phyloP scores from a whole-genome alignment of 2,113 vertebrate species.

The Pica pica region DNA sequence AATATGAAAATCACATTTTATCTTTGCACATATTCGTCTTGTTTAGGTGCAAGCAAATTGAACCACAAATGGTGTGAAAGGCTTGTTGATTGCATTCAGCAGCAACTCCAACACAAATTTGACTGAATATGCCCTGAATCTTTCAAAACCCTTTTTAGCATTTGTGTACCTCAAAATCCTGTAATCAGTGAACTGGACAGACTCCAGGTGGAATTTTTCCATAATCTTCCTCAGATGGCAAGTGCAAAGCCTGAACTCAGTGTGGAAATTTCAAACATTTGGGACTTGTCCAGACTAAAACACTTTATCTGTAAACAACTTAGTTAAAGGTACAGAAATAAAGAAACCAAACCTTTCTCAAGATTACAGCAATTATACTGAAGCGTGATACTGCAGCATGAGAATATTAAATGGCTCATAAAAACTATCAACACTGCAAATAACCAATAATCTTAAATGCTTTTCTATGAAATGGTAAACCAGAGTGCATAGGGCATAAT shows the following conservation, averaged over 20 bases:
- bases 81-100: neutral
- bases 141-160: neutral
- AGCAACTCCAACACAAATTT: neutral
- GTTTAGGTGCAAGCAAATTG: neutral
- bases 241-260: neutral
- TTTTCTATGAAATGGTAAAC: neutral
- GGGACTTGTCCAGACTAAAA: neutral
- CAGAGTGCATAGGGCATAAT: accelerated
- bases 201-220: neutral
- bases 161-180: neutral
- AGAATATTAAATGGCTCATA: neutral
- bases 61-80: neutral
- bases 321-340: neutral
- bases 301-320: neutral
- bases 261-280: neutral
- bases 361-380: neutral
- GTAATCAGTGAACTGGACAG: neutral
- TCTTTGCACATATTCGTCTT: neutral
- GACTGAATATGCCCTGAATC: neutral
- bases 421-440: neutral
- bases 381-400: neutral
- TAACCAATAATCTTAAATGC: neutral
- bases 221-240: neutral
- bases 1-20: neutral
- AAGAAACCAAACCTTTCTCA: neutral